These are phyloP conservation scores for Siphamia tubifer DNA, from an alignment of 2,113 vertebrate species.

Conservation along the genomic window DNA sequence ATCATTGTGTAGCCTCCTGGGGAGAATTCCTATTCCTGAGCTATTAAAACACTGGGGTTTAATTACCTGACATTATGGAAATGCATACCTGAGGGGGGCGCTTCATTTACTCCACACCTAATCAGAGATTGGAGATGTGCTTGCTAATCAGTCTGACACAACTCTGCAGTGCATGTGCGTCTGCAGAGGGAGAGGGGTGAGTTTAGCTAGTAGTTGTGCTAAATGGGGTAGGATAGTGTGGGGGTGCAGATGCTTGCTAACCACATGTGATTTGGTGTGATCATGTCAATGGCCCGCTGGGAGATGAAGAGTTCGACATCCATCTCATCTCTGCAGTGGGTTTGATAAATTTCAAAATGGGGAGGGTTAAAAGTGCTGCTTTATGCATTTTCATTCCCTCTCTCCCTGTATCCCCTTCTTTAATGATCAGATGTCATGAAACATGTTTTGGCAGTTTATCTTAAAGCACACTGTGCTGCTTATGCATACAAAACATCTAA, in stretches of 20 bases:
- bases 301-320: conserved; percentile 24
- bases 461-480: conserved; percentile 15
- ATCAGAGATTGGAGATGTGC: conserved; percentile 69
- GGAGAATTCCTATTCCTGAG: conserved; percentile 66
- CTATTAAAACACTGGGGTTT: conserved; percentile 75
- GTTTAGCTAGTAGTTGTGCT: conserved; percentile 1
- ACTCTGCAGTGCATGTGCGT: conserved; percentile 9
- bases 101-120: conserved; percentile 76
- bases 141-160: conserved; percentile 75
- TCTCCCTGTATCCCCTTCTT: conserved; percentile 15
- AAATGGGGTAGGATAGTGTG: conserved; percentile 4
- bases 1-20: conserved; percentile 58
- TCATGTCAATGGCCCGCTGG: conserved; percentile 29
- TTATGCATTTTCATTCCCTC: conserved; percentile 45
- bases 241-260: conserved; percentile 30
- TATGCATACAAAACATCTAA: conserved; percentile 50
- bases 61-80: conserved; percentile 81
- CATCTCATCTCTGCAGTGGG: conserved; percentile 20
- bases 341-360: conserved; percentile 35
- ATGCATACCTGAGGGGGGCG: conserved; percentile 71
- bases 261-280: conserved; percentile 44
- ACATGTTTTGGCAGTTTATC: conserved; percentile 43
- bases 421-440: conserved; percentile 60
- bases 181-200: conserved; percentile 5
- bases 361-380: conserved; percentile 12